phyloP scores from a whole-genome alignment of 1,140 invertebrate genomes.

The Lutraria rhynchaena region DNA sequence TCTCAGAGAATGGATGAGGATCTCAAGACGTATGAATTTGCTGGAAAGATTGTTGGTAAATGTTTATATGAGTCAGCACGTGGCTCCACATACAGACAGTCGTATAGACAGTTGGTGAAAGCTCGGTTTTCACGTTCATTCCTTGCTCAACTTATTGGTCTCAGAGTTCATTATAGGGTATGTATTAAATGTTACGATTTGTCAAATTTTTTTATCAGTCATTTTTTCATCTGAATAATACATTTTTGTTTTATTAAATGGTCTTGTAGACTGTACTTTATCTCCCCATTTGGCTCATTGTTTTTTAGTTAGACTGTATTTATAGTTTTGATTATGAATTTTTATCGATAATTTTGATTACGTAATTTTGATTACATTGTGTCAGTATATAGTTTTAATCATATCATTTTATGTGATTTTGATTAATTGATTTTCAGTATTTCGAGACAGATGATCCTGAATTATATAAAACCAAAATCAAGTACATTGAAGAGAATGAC shows the following conservation, averaged over 20 bases:
- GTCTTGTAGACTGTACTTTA: too few species aligned
- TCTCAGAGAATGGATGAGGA: slow-evolving; percentile 85
- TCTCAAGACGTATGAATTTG: slow-evolving; percentile 93
- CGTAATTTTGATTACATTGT: too few species aligned
- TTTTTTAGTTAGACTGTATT: too few species aligned
- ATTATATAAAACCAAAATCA: slow-evolving; percentile 94
- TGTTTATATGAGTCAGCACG: slow-evolving; percentile 95
- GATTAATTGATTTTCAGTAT: slow-evolving; percentile 85
- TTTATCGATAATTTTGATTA: too few species aligned
- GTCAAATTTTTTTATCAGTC: neutral
- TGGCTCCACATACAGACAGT: slow-evolving; percentile 91
- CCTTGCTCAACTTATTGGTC: slow-evolving; percentile 95
- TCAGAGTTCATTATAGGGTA: slow-evolving; percentile 95
- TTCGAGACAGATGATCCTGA: slow-evolving; percentile 98
- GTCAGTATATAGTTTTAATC: too few species aligned
- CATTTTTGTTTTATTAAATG: too few species aligned
- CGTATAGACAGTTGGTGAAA: slow-evolving; percentile 93
- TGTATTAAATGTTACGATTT: too few species aligned
- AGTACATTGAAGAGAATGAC: slow-evolving; percentile 95
- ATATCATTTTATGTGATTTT: too few species aligned
- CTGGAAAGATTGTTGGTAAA: slow-evolving; percentile 96
- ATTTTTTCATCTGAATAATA: too few species aligned
- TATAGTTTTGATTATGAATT: too few species aligned
- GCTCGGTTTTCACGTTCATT: slow-evolving; percentile 96
- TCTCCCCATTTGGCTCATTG: too few species aligned